Evolutionary conservation across 2,888 invertebrate genomes (phyloP).

Genomic region (Cataglyphis livida): DNA sequence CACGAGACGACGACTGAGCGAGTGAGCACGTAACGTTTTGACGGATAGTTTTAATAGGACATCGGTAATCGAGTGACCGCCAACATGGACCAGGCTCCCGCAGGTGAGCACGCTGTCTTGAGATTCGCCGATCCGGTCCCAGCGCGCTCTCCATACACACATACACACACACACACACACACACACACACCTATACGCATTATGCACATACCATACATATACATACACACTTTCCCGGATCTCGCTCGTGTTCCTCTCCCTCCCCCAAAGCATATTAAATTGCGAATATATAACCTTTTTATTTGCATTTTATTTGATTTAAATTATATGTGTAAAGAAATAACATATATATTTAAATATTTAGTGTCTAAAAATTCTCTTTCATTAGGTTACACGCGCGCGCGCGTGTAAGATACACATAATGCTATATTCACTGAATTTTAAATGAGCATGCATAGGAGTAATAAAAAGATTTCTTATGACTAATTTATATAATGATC

Average conservation of each 20-base stretch:
- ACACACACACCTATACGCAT: too few relatives aligned
- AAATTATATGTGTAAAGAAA: neutral
- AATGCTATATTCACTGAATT: neutral
- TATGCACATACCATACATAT: constrained; percentile 22
- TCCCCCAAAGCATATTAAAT: neutral
- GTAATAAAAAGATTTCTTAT: neutral
- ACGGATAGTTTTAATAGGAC: constrained; percentile 32
- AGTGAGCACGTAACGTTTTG: constrained; percentile 50
- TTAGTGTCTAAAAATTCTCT: neutral
- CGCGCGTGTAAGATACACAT: neutral
- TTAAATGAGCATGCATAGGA: neutral
- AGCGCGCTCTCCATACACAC: constrained; percentile 64
- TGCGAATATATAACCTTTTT: neutral
- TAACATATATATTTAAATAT: neutral
- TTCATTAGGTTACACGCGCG: neutral
- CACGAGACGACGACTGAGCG: constrained; percentile 51
- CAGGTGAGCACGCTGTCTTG: constrained; percentile 77
- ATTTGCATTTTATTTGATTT: neutral
- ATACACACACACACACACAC: neutral
- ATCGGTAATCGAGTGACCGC: constrained; percentile 57
- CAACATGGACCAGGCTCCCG: constrained; percentile 83
- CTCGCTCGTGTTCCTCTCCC: neutral
- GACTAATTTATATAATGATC: neutral
- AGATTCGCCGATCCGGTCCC: constrained; percentile 54
- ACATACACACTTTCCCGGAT: neutral